Base-by-base conservation (phyloP, 2,113 vertebrate genomes). In the Cryptoleucopteryx plumbea region DNA sequence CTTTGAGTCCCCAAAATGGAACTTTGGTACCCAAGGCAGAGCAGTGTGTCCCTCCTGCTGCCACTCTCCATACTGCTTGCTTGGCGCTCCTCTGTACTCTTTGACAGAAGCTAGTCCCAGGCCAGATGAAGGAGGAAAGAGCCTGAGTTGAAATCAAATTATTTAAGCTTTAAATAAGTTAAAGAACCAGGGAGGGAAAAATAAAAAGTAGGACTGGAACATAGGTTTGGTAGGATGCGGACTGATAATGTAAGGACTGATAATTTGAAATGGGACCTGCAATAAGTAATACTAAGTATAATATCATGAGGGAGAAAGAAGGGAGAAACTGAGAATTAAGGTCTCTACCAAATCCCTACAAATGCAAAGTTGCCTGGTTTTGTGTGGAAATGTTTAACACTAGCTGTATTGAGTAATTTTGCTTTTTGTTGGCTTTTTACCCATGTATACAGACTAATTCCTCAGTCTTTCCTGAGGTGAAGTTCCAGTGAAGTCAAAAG, bases 181-280 rank as follows among this genome's bases (percentile, higher is more conserved):
- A 65, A 53, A 32, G 19, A 65, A 2, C 2, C 26, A 45, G 17
- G 32, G 10, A 77, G 2, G 3, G 14, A 45, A 58, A 82, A 90
- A 47, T 19, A 52, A 48, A 62, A 88, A 38, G 2, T 8, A 56
- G 29, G 16, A 32, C 3, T 32, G 11, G 23, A 63, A 50, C 5
- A 18, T 17, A 23, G 2, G 3, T 31, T 55, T 86, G 13, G 19
- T 43, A 58, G 10, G 5, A 34, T 50, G 53, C 71, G 23, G 36
- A 59, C 6, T 3, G 3, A 59, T 58, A 74, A 47, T 15, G 2
- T 31, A 43, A 48, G 10, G 14, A 36, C 2, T n/a, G n/a, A n/a
- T n/a, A n/a, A 1, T 62, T 62, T 82, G 50, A 87, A 91, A 79
- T 0, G 0, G 5, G 2, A 59, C 25, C 7, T 47, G 27, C 20